A percentile compares a stretch with the other conserved stretches of the same genome.
Evolutionary conservation across 2,888 invertebrate species (phyloP).

Genomic region (Oeneis ivallda): DNA sequence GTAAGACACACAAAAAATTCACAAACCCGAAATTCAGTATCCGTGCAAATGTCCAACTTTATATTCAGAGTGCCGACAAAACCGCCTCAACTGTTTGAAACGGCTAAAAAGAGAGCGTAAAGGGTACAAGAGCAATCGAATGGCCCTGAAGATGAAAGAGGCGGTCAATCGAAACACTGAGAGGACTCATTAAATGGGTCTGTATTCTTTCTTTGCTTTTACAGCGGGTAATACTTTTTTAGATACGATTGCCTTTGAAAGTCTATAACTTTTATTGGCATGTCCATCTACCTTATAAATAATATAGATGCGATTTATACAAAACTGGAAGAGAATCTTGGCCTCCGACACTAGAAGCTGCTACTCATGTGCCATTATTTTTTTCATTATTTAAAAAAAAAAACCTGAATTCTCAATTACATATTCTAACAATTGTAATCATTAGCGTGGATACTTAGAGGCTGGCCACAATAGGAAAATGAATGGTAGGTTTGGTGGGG

Average conservation of each 20-base stretch:
- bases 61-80: constrained; percentile 51
- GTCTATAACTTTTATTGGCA: constrained; percentile 6
- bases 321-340: no score
- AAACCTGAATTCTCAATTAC: no score
- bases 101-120: constrained; percentile 60
- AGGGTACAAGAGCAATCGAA: constrained; percentile 70
- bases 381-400: no score
- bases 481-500: no score
- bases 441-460: no score
- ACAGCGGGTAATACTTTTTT: constrained; percentile 17
- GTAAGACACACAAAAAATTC: constrained; percentile 2
- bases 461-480: no score
- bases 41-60: constrained; percentile 50
- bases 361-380: no score
- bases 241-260: constrained; percentile 9
- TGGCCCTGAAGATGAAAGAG: constrained; percentile 60
- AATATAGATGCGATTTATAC: no score
- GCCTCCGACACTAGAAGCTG: no score
- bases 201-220: constrained; percentile 19
- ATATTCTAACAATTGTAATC: no score
- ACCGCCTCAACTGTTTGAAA: constrained; percentile 51
- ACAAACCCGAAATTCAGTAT: constrained; percentile 27
- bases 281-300: background rate
- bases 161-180: constrained; percentile 75
- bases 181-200: constrained; percentile 68